phyloP scores from a whole-genome alignment of 2,113 vertebrate species.

The Callocephalon fimbriatum region DNA sequence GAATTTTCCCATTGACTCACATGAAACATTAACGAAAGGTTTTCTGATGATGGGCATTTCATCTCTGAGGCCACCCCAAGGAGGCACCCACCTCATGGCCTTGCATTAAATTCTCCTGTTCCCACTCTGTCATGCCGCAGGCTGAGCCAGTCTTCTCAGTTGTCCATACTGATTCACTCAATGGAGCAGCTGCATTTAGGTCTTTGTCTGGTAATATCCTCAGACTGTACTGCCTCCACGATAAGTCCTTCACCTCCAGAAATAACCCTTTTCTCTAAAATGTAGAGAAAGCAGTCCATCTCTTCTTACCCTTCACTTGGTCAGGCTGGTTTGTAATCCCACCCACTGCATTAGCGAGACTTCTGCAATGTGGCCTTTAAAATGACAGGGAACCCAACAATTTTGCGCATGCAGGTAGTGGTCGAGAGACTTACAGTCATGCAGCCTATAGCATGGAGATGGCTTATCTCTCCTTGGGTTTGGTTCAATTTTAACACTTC shows the following conservation, averaged over 20 bases:
- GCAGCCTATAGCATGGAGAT: not conserved
- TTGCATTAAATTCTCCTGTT: not conserved
- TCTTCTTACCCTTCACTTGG: not conserved
- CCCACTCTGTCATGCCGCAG: not conserved
- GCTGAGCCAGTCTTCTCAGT: not conserved
- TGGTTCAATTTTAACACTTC: not conserved
- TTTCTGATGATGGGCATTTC: not conserved
- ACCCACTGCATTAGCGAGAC: not conserved
- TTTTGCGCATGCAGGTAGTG: not conserved
- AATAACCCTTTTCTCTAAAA: not conserved
- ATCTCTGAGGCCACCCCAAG: not conserved
- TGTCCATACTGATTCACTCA: not conserved
- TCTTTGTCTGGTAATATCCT: not conserved
- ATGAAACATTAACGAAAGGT: not conserved
- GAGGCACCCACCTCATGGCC: not conserved
- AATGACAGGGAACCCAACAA: not conserved
- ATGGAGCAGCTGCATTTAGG: not conserved
- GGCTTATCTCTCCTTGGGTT: not conserved
- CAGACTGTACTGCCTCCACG: not conserved
- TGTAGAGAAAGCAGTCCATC: not conserved
- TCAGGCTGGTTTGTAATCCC: not conserved
- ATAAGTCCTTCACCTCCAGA: not conserved
- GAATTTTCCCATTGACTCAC: not conserved
- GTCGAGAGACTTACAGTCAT: not conserved
- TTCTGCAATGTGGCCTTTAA: not conserved